Evolutionary conservation across 2,113 vertebrate species (phyloP), one percentile per base, ranked within the genome.

Genomic region (Reinhardtius hippoglossoides): DNA sequence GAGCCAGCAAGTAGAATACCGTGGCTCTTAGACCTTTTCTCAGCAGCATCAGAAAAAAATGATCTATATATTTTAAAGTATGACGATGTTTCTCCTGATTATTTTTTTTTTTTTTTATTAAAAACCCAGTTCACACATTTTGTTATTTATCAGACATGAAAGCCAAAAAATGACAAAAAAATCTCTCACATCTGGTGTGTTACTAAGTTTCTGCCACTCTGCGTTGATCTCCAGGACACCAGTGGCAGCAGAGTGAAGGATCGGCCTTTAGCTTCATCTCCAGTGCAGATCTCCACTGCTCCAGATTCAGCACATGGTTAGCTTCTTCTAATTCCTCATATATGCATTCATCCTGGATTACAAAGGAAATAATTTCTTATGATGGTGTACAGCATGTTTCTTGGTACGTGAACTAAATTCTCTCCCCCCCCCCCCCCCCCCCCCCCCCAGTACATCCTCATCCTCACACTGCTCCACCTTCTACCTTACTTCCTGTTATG

Each of bases 401-500:
- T 37, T 56, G 1, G 12, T 35, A 7, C n/a, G n/a, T 42, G 18
- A 3, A 18, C 7, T 54, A 20, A n/a, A 54, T n/a, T 21, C 50
- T 54, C 2, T 69, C 44, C 21, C 14, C 9, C 59, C 67, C 56
- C 59, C 67, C 56, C 86, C n/a, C 2, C 71, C 44, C 21, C 14
- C 9, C 59, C 67, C 56, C 59, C 67, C 56, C 86, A 96, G 95
- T 85, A 52, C 86, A 93, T 91, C 94, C 92, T 4, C 84, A 90
- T 35, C 76, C 95, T 79, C 87, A 89, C 58, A 75, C 92, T 14
- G 77, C 88, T 31, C 75, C 95, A 4, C 93, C 95, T 37, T 79
- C 96, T 67, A 95, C 96, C 83, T 89, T 98, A 83, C 89, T 97
- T 68, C 96, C 96, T 16, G 82, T 94, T 6, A 79, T 94, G 84